Percentiles rank a stretch among this genome's conserved stretches.
These are phyloP conservation scores for Lepidothrix coronata DNA, from an alignment of 2,113 vertebrate genomes.

Conservation along the genomic window DNA sequence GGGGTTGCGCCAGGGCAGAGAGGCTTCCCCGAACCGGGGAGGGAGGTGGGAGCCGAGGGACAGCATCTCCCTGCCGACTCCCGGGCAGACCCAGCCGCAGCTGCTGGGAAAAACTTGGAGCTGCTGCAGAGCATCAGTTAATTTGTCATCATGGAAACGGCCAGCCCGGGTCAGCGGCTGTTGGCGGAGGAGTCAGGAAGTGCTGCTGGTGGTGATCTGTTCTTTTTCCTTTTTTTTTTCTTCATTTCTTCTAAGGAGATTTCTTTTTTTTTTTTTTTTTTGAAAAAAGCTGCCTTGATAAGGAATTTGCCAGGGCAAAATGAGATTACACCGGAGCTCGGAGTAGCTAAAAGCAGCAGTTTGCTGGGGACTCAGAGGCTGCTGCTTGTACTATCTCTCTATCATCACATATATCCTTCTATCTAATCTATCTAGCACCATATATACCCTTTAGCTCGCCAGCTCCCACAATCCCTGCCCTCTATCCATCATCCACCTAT, in stretches of 20 bases:
- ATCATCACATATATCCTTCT: conserved; percentile 53
- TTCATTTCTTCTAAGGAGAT: conserved; percentile 1
- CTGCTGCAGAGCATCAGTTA: neutral
- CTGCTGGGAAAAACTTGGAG: neutral
- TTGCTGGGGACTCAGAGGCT: neutral
- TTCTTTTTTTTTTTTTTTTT: conserved; percentile 8
- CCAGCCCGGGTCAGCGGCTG: neutral
- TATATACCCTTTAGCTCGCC: conserved; percentile 52
- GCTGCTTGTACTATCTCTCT: conserved; percentile 18
- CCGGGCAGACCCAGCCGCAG: neutral
- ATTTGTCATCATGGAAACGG: conserved; percentile 24
- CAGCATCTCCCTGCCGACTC: fast-evolving
- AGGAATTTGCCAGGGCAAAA: conserved; percentile 39
- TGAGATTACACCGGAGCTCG: neutral
- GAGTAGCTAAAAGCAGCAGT: conserved; percentile 14
- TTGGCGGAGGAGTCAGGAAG: neutral
- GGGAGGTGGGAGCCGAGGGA: neutral
- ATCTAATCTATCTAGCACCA: conserved; percentile 52
- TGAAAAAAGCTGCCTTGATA: conserved; percentile 17
- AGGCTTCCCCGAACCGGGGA: fast-evolving
- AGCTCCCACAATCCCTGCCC: conserved; percentile 49
- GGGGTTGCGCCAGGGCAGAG: neutral
- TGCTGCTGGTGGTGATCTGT: neutral
- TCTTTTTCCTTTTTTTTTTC: neutral
- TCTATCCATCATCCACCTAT: conserved; percentile 68